A percentile compares a stretch with the other conserved stretches of the same genome.
These are phyloP conservation scores for Calliphora vicina DNA, from an alignment of 1,140 invertebrate genomes.

Conservation along the genomic window DNA sequence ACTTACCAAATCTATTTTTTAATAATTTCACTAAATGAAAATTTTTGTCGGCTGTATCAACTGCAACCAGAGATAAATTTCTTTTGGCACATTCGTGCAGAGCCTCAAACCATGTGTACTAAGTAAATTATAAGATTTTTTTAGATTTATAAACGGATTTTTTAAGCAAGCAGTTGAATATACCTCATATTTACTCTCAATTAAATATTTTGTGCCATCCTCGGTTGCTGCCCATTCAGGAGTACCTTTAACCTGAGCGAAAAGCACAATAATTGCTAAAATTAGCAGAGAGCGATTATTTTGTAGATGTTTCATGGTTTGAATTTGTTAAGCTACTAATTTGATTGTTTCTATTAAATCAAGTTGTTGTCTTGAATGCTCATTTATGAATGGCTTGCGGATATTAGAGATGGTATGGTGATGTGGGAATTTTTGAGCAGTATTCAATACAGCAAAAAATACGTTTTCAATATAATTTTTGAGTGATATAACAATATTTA, in stretches of 20 bases:
- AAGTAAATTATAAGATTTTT: not conserved
- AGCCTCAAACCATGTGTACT: not conserved
- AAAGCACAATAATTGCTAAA: not conserved
- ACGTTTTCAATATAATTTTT: no score
- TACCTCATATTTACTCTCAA: not conserved
- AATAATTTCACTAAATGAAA: not conserved
- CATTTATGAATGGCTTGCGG: no score
- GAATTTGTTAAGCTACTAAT: no score
- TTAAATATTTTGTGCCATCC: not conserved
- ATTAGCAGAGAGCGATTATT: not conserved
- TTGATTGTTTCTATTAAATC: no score
- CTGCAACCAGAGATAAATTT: not conserved
- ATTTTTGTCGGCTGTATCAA: not conserved
- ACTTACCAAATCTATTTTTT: not conserved
- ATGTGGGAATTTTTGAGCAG: no score
- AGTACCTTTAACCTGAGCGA: not conserved
- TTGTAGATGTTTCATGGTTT: not conserved
- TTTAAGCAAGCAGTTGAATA: no score
- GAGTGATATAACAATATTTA: no score
- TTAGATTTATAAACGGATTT: not conserved
- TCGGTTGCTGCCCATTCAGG: not conserved
- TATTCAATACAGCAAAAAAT: no score
- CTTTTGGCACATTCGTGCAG: not conserved
- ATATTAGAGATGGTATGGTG: no score
- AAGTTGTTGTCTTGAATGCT: no score